These are phyloP conservation scores for Platycercus adscitus DNA, from an alignment of 2,113 vertebrate genomes.

Conservation along the genomic window DNA sequence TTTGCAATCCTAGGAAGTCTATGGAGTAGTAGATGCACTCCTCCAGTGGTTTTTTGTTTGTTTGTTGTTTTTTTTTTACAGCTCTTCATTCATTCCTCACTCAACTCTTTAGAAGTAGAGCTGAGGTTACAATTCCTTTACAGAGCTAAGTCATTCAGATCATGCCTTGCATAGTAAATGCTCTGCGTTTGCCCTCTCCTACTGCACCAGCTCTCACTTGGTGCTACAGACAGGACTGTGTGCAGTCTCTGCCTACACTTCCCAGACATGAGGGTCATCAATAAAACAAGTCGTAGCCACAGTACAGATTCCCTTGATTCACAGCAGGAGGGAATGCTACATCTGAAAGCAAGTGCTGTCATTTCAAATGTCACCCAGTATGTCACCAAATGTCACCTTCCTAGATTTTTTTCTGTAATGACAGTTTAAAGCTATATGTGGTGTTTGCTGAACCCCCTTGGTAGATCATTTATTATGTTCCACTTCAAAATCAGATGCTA, in stretches of 20 bases:
- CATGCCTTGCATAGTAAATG: not conserved
- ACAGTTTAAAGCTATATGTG: constrained; percentile 55
- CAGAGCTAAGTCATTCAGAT: not conserved
- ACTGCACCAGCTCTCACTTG: not conserved
- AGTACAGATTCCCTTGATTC: not conserved
- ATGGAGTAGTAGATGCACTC: not conserved
- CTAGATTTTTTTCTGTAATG: constrained; percentile 42
- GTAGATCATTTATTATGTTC: constrained; percentile 51
- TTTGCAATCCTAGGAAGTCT: not conserved
- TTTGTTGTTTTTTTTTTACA: not conserved
- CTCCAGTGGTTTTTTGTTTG: not conserved
- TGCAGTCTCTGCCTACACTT: not conserved
- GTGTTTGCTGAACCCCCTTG: constrained; percentile 52
- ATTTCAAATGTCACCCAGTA: constrained; percentile 64
- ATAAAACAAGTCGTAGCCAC: constrained; percentile 35
- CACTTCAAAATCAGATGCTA: constrained; percentile 31
- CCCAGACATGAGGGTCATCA: constrained; percentile 16
- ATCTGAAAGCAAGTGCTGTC: constrained; percentile 42
- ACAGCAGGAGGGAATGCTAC: constrained; percentile 22
- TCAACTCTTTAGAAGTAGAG: not conserved
- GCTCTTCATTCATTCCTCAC: not conserved
- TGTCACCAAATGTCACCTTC: constrained; percentile 65
- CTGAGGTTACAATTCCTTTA: not conserved
- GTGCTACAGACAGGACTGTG: not conserved
- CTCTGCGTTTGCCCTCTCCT: not conserved